Evolutionary conservation across 2,888 invertebrate genomes (phyloP), one percentile per base, ranked within the genome.

Genomic region (Plebejus anna): DNA sequence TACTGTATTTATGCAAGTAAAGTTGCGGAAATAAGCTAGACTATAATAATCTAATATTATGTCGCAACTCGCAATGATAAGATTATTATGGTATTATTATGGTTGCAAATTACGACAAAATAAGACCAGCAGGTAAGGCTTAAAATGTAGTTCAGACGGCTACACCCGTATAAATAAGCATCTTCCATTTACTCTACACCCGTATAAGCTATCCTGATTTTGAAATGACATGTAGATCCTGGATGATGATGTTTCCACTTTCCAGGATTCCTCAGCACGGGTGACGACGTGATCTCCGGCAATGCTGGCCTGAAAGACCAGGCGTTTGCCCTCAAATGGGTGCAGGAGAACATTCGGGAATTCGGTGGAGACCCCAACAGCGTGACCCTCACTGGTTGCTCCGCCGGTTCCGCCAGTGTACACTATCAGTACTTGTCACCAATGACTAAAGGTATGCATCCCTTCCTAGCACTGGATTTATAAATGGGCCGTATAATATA

Each of bases 281-380:
- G 95, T 75, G 96, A 96, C 81, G 89, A 92, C 0, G 82, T 91
- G 0, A 87, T 96, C 1, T 94, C 96, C 0, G 95, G 95, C 7
- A 96, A 96, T 84, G 95, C 94, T 83, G 96, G 96, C 0, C 83
- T 96, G 47, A 96, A 95, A 84, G 96, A 96, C 88, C 96, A 96
- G 87, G 89, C 87, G 51, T 85, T 95, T 79, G 96, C 96, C 0
- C 83, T 96, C 75, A 90, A 91, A 81, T 96, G 96, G 96, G 88
- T 96, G 0, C 93, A 95, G 76, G 85, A 94, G 9, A 95, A 96
- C 82, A 95, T 96, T 72, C 86, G 90, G 75, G 86, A 86, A 75
- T 96, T 96, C 82, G 95, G 95, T n/a, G 96, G 96, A 6, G 71
- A 78, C 22, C 75, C 78, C 1, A 42, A 76, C 36, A 77, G 75